Evolutionary conservation across 1,140 invertebrate genomes (phyloP), one percentile per base, ranked within the genome.

Genomic region (Cylas formicarius): DNA sequence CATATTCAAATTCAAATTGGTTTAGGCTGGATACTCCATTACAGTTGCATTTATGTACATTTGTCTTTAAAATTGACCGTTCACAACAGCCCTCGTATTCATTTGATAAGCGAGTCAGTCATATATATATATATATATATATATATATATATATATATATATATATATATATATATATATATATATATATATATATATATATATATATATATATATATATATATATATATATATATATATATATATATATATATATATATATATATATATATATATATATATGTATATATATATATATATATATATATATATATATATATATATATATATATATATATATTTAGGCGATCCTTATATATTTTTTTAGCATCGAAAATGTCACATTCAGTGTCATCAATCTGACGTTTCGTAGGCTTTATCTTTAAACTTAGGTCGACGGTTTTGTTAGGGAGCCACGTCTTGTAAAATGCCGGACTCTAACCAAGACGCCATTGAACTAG

Each of bases 261-360:
- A 38, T 38, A 38, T 38, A 38, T 38, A 38, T 38, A 38, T 38
- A 38, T 38, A 38, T 38, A 38, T 38, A 38, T 38, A 38, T 38
- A 38, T 38, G 27, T 26, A 38, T 38, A 26, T 38, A 38, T 38
- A 26, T 26, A 26, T 38, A 26, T 38, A 26, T 38, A 26, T 38
- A 26, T 38, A 26, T 38, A 20, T 33, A 35, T 19, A 35, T 42
- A 10, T 17, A 32, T 32, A 32, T 32, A 32, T 32, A 32, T 32
- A 32, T 32, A 32, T 32, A 32, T 32, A 32, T 32, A 32, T 32
- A 32, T 32, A 32, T 32, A 32, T 32, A 32, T 32, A 32, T 32
- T n/a, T 32, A 32, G 9, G 13, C n/a, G 7, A 26, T 26, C 24
- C n/a, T 26, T 26, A 26, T 26, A 26, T 26, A 26, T 26, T 9